Evolutionary conservation across 2,797 vertebrate species (phyloP).

Genomic region (Pangasius macronema): DNA sequence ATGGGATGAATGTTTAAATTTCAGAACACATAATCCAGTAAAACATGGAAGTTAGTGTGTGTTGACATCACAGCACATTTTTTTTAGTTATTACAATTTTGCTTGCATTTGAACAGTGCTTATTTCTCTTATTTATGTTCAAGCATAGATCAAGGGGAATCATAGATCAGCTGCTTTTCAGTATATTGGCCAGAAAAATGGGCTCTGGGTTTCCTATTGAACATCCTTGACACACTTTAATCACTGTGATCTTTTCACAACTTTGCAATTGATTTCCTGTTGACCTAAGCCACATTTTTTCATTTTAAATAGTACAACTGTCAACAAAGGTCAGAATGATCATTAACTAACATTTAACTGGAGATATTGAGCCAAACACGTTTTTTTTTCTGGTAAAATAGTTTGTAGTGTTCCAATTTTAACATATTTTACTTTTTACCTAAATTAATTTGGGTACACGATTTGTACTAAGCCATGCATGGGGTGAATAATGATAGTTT

Average conservation of each 20-base stretch:
- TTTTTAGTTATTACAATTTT: not conserved
- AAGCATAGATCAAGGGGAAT: slow-evolving; percentile 1
- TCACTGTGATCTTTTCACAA: not conserved
- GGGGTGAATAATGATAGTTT: not conserved
- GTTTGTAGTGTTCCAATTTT: not conserved
- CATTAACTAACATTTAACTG: too few species aligned
- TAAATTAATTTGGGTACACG: too few species aligned
- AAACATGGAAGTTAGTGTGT: not conserved
- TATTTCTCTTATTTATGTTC: not conserved
- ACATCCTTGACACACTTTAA: not conserved
- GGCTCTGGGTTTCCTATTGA: not conserved
- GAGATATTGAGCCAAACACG: not conserved
- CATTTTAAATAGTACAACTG: not conserved
- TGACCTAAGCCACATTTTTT: not conserved
- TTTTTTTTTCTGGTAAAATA: not conserved
- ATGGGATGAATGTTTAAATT: not conserved
- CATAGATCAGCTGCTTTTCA: not conserved
- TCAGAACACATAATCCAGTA: not conserved
- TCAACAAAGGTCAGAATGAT: not conserved
- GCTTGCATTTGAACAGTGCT: not conserved
- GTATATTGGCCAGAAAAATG: not conserved
- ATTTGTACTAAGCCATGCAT: not conserved
- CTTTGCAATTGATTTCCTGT: not conserved
- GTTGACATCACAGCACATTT: not conserved
- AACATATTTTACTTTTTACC: not conserved